Percentiles rank a stretch among this genome's conserved stretches.
Evolutionary conservation across 2,888 invertebrate species (phyloP).

Genomic region (Tetranychus truncatus): DNA sequence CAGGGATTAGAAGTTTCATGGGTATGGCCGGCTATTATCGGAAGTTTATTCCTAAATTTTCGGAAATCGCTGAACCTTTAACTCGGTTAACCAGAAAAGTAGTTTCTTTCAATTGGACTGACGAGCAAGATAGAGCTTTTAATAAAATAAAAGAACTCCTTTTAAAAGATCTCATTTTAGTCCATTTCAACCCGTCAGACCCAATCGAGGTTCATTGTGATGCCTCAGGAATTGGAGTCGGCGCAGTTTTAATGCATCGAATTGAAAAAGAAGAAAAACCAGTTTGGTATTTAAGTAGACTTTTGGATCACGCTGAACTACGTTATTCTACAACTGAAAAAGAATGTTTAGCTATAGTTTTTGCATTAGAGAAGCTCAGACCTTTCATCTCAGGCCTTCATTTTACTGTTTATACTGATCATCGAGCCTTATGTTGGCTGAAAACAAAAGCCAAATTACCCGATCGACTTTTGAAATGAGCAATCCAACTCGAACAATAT

Average conservation of each 20-base stretch:
- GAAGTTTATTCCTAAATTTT: neutral
- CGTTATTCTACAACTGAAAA: slow-evolving; percentile 25
- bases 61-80: neutral
- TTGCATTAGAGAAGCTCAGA: slow-evolving; percentile 17
- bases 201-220: neutral
- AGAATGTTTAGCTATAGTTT: slow-evolving; percentile 25
- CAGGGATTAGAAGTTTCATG: no score
- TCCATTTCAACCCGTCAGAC: neutral
- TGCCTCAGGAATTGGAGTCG: neutral
- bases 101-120: neutral
- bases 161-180: neutral
- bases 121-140: neutral
- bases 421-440: neutral
- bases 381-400: neutral
- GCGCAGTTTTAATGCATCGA: neutral
- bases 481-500: neutral
- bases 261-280: slow-evolving; percentile 19
- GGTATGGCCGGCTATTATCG: neutral
- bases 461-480: neutral
- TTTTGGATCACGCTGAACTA: slow-evolving; percentile 23
- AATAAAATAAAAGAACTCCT: neutral
- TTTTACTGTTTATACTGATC: neutral
- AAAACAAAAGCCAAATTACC: neutral
- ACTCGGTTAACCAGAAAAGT: neutral
- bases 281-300: slow-evolving; percentile 16